Base-by-base conservation (phyloP, 2,888 invertebrate genomes). In the Gymnosoma rotundatum region DNA sequence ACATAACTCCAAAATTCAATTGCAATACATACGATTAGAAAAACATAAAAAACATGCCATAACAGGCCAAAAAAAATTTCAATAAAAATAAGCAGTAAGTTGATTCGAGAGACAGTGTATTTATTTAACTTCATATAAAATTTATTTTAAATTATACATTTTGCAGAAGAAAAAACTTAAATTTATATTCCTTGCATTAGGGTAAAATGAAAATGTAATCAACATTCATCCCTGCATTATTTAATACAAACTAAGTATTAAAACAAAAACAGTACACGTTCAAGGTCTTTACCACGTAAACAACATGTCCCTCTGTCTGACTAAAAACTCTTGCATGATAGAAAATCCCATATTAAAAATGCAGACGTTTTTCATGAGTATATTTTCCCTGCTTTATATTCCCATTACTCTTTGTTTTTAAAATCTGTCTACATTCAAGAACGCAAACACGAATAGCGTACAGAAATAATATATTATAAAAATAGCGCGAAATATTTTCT, bases 231-330 rank as follows among this genome's bases (percentile, higher is more conserved):
- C 67, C 36, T 25, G 1, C 38, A 50, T 50, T 25, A 58, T 38
- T 67, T 58, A 10, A 38, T 25, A 60, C 6, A 38, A 18, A 25
- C 50, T 9, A 66, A 18, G 4, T 20, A 50, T 12, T 12, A n/a
- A 45, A 4, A 52, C 14, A 52, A 64, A 67, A 50, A n/a, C 66
- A 52, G 10, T 52, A 61, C 67, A 85, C 69, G 69, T 78, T 85
- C 85, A 85, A 85, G 85, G 85, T 85, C 85, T 83, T 79, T 79
- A 74, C 69, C 85, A 85, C 83, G 69, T 67, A 54, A 76, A 76
- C 70, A 81, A 14, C 80, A 73, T 50, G 38, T 70, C 61, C 50
- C 64, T 58, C 61, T 52, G 63, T 63, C 73, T 56, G 54, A 18
- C 18, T 52, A 9, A 56, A 73, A 42, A 70, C 66, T 69, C 48